Evolutionary conservation across 2,113 vertebrate genomes (phyloP).

Genomic region (Passer montanus): DNA sequence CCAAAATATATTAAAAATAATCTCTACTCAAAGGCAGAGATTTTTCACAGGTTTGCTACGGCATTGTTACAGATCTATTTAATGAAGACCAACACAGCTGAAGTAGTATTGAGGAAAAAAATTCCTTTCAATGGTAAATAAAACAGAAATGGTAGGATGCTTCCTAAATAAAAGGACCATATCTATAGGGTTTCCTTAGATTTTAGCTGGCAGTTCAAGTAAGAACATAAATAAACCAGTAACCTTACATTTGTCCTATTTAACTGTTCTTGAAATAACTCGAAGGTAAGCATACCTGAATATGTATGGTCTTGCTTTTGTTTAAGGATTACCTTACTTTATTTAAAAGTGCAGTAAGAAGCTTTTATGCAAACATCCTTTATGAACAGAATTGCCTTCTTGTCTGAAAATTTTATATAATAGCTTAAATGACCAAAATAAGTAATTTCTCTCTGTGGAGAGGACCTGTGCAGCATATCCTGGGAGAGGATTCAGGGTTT

Average conservation of each 20-base stretch:
- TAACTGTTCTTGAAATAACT: background rate
- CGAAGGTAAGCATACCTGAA: background rate
- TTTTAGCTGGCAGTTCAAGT: background rate
- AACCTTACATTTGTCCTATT: background rate
- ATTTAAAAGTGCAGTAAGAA: background rate
- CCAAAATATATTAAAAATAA: background rate
- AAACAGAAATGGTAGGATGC: background rate
- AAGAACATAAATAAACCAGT: background rate
- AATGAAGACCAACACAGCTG: background rate
- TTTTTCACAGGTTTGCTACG: background rate
- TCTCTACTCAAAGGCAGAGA: background rate
- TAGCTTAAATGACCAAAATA: background rate
- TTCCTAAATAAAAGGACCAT: background rate
- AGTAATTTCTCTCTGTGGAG: background rate
- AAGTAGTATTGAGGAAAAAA: background rate
- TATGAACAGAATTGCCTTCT: background rate
- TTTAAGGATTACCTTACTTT: background rate
- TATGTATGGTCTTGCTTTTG: background rate
- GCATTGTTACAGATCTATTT: background rate
- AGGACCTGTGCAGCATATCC: background rate
- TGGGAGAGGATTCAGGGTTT: background rate
- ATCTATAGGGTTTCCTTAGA: background rate
- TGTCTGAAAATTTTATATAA: background rate
- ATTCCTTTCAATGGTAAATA: background rate
- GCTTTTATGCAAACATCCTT: background rate